A percentile compares a stretch with the other conserved stretches of the same genome.
Evolutionary conservation across 2,888 invertebrate genomes (phyloP).

Genomic region (Machimus rusticus): DNA sequence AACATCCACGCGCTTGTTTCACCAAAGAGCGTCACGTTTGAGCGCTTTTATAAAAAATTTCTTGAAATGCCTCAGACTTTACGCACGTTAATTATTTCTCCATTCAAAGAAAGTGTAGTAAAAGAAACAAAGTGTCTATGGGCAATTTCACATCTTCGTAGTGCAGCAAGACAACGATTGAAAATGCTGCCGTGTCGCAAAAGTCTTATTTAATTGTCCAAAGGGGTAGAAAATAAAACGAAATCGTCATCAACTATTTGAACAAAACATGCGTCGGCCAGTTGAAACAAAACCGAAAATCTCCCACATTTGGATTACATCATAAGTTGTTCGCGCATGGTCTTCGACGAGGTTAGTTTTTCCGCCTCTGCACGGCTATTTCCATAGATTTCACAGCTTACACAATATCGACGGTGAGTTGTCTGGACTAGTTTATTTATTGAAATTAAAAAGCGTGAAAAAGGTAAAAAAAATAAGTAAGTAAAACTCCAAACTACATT

Average conservation of each 20-base stretch:
- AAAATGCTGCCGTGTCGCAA: not conserved
- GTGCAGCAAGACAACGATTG: not conserved
- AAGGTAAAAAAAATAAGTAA: not conserved
- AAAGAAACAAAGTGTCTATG: not conserved
- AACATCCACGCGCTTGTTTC: not conserved
- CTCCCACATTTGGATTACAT: constrained; percentile 28
- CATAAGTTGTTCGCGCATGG: not conserved
- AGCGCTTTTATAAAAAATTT: constrained; percentile 13
- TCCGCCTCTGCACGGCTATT: not conserved
- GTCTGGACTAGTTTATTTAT: not conserved
- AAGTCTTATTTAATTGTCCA: not conserved
- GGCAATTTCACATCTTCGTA: not conserved
- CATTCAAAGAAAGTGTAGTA: constrained; percentile 18
- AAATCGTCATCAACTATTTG: not conserved
- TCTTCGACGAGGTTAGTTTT: not conserved
- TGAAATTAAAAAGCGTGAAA: constrained; percentile 36
- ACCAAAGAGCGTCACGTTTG: not conserved
- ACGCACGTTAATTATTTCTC: constrained; percentile 6
- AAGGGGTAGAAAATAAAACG: not conserved
- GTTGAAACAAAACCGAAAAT: not conserved
- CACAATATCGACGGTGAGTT: not conserved
- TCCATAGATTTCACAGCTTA: not conserved
- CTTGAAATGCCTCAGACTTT: not conserved
- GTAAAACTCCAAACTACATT: not conserved
- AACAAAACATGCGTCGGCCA: not conserved